Base-by-base conservation (phyloP, 1,140 invertebrate genomes). In the Ceratoteleas bidentatus region DNA sequence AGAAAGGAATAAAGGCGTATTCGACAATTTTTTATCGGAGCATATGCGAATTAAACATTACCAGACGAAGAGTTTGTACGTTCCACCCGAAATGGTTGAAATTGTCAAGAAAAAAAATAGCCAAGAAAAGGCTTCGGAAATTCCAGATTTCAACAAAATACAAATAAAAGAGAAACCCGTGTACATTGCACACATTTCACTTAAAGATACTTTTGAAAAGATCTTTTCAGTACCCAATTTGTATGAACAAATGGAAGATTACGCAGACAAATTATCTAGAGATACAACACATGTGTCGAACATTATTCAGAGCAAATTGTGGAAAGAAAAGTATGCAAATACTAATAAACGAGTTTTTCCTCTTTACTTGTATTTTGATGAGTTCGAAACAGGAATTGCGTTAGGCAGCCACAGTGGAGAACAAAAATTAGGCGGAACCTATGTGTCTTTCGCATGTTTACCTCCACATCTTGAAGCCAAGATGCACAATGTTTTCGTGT, bases 331-430 rank as follows among this genome's bases (percentile, higher is more conserved):
- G 13, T 49, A 49, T 14, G 45, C 9, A 49, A 13, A 49, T 14
- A 49, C n/a, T n/a, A 13, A 49, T 11, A 13, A 49, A 14, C 10
- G 10, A 49, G 13, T 49, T 49, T 14, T 49, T 49, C 45, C 45
- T 13, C 10, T n/a, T 43, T 49, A 49, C 14, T 6, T 49, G n/a
- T n/a, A n/a, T 49, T 49, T 49, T 14, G 45, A 49, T 13, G 45
- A 49, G 14, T 49, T 49, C 14, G 45, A 49, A 49, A 49, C 45
- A 6, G 13, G 45, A n/a, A 49, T 6, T 49, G 6, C 45, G n/a
- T 49, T 49, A 14, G 45, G 45, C 13, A 49, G 45, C n/a, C 45
- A 49, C 45, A 49, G 13, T 13, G 45, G 45, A n/a, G 45, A 49
- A 49, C 6, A 49, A 49, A 49, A 49, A 49, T n/a, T 49, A 14